Base-by-base conservation (phyloP, 2,888 invertebrate genomes). In the Acrocyrtus sp. region DNA sequence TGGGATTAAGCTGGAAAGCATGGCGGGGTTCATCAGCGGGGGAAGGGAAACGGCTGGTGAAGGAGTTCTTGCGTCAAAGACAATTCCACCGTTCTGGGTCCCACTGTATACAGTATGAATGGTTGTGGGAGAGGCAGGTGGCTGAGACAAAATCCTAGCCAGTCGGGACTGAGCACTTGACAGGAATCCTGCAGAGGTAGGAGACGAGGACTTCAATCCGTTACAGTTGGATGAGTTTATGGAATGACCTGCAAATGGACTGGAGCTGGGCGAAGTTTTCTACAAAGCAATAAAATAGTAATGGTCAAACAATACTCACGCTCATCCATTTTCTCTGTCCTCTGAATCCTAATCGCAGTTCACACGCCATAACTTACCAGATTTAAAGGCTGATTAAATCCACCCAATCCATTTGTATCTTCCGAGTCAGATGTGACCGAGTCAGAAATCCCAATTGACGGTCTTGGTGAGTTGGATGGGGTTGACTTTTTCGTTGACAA, bases 401-500 rank as follows among this genome's bases (percentile, higher is more conserved):
- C 75, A 43, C 63, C 62, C 41, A 78, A 45, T 43, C 75, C 74
- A 47, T 56, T 54, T 15, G 82, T 82, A 66, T 90, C 87, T 57
- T 86, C 89, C 29, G 88, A 89, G 83, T 90, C 89, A 81, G 88
- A 88, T 84, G 88, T 88, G 81, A 78, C 73, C 1, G 80, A 78
- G 54, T 81, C 81, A 27, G 81, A 81, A 45, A 75, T 75, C 21
- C 76, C 74, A 19, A 87, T 83, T 75, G 87, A 89, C n/a, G 81
- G 81, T 56, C 80, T 63, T 0, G 91, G 91, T 17, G 90, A 91
- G 66, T 87, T 87, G 21, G 87, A 85, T 17, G 89, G 89, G 77
- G 88, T 4, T 6, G 88, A 89, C 81, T 91, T 92, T 83, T 94
- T 95, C 4, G 4, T 90, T 2, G 95, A 95, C 80, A 98, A 87